phyloP scores from a whole-genome alignment of 1,140 invertebrate genomes.

The Drosophila lowei region DNA sequence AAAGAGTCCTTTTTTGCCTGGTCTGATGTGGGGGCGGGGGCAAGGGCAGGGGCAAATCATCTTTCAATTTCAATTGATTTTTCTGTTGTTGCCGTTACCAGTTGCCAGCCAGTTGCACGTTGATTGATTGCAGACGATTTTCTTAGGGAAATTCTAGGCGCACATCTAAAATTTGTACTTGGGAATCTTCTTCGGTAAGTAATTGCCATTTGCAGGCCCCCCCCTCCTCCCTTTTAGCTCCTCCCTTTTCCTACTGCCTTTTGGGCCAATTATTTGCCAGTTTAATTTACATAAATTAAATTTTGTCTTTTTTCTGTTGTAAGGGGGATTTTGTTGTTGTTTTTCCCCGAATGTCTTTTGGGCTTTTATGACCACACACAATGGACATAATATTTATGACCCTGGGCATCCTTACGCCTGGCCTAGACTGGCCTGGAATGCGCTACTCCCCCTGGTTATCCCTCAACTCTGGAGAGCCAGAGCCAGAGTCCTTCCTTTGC shows the following conservation, averaged over 20 bases:
- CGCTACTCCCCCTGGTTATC: conserved; percentile 17
- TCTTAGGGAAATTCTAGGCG: conserved; percentile 72
- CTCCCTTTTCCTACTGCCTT: conserved; percentile 1
- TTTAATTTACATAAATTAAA: conserved; percentile 76
- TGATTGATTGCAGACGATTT: conserved; percentile 76
- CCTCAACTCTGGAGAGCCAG: background rate
- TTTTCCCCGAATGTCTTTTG: conserved; percentile 35
- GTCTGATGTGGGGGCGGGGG: background rate
- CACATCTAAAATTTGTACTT: conserved; percentile 46
- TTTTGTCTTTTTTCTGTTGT: conserved; percentile 22
- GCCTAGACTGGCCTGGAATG: conserved; percentile 25
- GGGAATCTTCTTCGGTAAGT: conserved; percentile 59
- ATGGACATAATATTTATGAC: conserved; percentile 62
- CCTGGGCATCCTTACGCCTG: background rate
- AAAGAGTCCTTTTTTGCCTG: background rate
- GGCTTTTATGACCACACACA: conserved; percentile 64
- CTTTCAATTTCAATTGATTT: conserved; percentile 82
- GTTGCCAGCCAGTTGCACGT: conserved; percentile 61
- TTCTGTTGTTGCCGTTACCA: conserved; percentile 53
- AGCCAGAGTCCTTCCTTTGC: conserved; percentile 12
- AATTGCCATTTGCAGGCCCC: conserved; percentile 57
- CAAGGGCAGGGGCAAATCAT: conserved; percentile 54
- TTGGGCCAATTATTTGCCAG: conserved; percentile 62
- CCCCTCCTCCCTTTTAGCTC: background rate
- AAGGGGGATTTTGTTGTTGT: conserved; percentile 28